Evolutionary conservation across 2,888 invertebrate species (phyloP).

Genomic region (Acanthopleura granulata): DNA sequence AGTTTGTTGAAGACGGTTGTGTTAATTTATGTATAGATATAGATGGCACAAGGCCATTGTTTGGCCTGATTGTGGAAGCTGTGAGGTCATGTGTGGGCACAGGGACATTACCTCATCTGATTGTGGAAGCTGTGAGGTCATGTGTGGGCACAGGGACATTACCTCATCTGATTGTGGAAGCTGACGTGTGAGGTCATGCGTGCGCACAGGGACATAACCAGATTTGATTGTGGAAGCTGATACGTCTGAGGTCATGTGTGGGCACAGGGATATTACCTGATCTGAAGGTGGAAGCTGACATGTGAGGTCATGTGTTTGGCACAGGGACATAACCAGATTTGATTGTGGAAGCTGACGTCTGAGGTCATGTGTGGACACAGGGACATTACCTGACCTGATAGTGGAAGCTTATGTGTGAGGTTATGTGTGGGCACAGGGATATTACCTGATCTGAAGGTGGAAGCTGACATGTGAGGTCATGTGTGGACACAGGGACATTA

Average conservation of each 20-base stretch:
- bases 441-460: conserved; percentile 74
- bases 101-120: too few relatives aligned
- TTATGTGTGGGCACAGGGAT: conserved; percentile 81
- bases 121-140: conserved; percentile 90
- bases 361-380: conserved; percentile 76
- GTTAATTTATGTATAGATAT: conserved; percentile 69
- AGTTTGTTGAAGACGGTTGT: conserved; percentile 80
- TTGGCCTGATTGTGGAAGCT: conserved; percentile 85
- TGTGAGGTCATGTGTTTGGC: conserved; percentile 80
- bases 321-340: conserved; percentile 39
- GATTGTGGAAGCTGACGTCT: conserved; percentile 86
- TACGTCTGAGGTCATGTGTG: conserved; percentile 82
- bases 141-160: conserved; percentile 67
- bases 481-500: too few relatives aligned
- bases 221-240: conserved; percentile 88
- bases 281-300: conserved; percentile 87
- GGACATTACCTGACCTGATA: conserved; percentile 72
- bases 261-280: too few relatives aligned
- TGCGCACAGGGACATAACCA: conserved; percentile 47
- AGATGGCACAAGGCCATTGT: too few relatives aligned
- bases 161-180: conserved; percentile 78
- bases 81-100: conserved; percentile 87
- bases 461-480: conserved; percentile 78
- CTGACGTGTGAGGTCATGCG: conserved; percentile 85
- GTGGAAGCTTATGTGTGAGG: conserved; percentile 75